These are phyloP conservation scores for Timema cristinae DNA, from an alignment of 2,888 invertebrate species.

Conservation along the genomic window DNA sequence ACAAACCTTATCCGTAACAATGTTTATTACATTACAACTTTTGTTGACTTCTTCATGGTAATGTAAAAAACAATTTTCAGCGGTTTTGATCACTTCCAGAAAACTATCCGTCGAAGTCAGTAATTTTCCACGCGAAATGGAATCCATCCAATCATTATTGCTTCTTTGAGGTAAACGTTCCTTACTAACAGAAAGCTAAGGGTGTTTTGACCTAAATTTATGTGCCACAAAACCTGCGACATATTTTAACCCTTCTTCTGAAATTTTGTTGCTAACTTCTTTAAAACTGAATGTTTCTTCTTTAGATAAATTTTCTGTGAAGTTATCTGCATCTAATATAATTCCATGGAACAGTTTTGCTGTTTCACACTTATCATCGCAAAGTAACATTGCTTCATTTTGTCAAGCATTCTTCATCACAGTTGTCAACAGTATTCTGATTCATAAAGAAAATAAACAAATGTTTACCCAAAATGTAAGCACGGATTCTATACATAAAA, in stretches of 20 bases:
- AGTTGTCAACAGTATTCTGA: background rate
- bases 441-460: background rate
- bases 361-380: background rate
- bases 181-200: background rate
- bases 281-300: background rate
- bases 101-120: background rate
- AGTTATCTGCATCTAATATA: background rate
- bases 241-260: background rate
- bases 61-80: background rate
- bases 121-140: background rate
- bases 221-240: background rate
- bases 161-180: background rate
- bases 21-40: background rate
- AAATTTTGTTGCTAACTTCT: background rate
- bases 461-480: background rate
- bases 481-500: background rate
- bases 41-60: background rate
- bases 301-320: background rate
- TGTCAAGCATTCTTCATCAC: slow-evolving; percentile 5
- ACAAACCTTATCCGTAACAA: background rate
- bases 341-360: background rate
- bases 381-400: background rate
- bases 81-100: background rate
- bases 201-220: background rate
- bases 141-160: background rate